Percentiles rank a stretch among this genome's conserved stretches.
These are phyloP conservation scores for Apis laboriosa DNA, from an alignment of 1,140 invertebrate genomes.

Conservation along the genomic window DNA sequence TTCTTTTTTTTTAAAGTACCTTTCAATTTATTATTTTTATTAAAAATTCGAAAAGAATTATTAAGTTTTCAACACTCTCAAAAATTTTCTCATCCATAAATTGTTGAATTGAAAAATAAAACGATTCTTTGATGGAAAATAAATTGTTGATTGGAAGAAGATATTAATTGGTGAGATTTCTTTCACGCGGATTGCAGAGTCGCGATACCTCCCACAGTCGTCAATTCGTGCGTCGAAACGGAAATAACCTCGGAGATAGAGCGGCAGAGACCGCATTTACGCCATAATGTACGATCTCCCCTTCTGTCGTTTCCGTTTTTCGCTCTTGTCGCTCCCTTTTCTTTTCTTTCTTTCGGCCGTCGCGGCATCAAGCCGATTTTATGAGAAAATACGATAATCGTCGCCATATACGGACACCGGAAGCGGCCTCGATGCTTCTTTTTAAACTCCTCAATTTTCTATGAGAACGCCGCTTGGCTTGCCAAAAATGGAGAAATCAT, in stretches of 20 bases:
- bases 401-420: neutral
- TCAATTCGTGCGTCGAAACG: constrained; percentile 39
- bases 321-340: neutral
- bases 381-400: constrained; percentile 36
- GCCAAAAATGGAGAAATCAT: neutral
- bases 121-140: neutral
- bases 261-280: constrained; percentile 32
- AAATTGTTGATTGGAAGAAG: neutral
- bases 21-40: too few species aligned
- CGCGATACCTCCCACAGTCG: constrained; percentile 24
- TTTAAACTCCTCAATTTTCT: constrained; percentile 23
- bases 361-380: constrained; percentile 7
- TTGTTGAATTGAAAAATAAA: neutral
- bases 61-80: too few species aligned
- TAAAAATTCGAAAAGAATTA: too few species aligned
- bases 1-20: too few species aligned
- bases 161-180: constrained; percentile 28
- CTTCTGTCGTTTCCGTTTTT: constrained; percentile 23
- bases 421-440: constrained; percentile 6
- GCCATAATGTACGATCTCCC: constrained; percentile 33
- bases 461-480: neutral
- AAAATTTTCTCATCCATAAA: neutral
- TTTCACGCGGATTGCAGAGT: constrained; percentile 8
- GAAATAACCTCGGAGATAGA: constrained; percentile 57
- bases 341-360: constrained; percentile 4